Evolutionary conservation across 2,797 vertebrate genomes (phyloP).

Genomic region (Sarcoramphus papa): DNA sequence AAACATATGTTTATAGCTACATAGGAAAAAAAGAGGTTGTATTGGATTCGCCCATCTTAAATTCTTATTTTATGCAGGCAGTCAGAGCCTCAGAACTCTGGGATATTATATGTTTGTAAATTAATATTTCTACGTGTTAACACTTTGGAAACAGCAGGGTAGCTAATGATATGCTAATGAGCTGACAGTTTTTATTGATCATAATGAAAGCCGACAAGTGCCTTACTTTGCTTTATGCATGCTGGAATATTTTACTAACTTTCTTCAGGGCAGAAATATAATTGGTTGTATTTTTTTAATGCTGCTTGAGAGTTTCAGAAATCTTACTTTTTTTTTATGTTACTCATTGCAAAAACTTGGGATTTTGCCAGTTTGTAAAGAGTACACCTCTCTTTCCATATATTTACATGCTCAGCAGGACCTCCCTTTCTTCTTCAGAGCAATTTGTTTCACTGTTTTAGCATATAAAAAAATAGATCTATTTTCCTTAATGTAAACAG

Average conservation of each 20-base stretch:
- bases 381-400: conserved; percentile 15
- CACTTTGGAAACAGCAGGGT: conserved; percentile 70
- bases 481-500: conserved; percentile 72
- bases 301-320: conserved; percentile 46
- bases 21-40: conserved; percentile 34
- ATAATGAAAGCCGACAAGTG: conserved; percentile 72
- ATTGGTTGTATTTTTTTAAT: conserved; percentile 62
- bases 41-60: conserved; percentile 24
- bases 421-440: conserved; percentile 39
- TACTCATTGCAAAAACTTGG: conserved; percentile 35
- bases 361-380: conserved; percentile 54
- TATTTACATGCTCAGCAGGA: conserved; percentile 69
- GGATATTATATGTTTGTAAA: conserved; percentile 60
- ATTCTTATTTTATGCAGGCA: conserved; percentile 63
- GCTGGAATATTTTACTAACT: conserved; percentile 72
- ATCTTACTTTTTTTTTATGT: conserved; percentile 34
- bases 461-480: conserved; percentile 16
- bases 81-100: conserved; percentile 43
- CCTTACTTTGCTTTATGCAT: conserved; percentile 67
- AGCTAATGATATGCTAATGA: conserved; percentile 77
- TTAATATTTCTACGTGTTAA: conserved; percentile 74
- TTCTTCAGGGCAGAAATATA: conserved; percentile 68
- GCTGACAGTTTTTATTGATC: conserved; percentile 76
- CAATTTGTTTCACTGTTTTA: conserved; percentile 71
- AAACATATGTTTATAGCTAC: conserved; percentile 77